A percentile compares a stretch with the other conserved stretches of the same genome.
Conservation (phyloP, 2,797 vertebrate species). For the Mus caroli region DNA sequence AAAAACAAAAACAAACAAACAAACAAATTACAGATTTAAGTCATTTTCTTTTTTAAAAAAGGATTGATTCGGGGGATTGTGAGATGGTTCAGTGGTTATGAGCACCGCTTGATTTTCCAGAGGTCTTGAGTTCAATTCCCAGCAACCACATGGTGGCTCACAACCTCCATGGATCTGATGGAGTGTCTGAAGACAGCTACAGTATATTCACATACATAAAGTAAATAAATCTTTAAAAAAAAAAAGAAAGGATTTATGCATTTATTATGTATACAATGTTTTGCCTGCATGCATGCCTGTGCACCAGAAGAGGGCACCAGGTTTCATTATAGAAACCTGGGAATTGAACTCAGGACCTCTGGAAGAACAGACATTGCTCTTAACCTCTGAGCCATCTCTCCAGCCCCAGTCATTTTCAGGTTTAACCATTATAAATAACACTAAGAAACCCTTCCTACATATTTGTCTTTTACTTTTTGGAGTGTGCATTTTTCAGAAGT, state of each 20-base stretch:
- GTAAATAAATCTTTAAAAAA: too few species aligned
- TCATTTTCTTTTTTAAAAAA: conserved; percentile 16
- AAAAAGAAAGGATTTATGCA: too few species aligned
- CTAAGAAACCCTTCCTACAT: conserved; percentile 24
- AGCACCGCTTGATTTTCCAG: too few species aligned
- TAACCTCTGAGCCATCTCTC: background rate
- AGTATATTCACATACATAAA: too few species aligned
- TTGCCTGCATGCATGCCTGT: background rate
- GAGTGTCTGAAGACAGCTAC: too few species aligned
- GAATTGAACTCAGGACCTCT: background rate
- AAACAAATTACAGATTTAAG: background rate
- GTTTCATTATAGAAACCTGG: background rate
- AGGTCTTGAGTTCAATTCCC: too few species aligned
- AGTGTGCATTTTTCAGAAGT: conserved; percentile 44
- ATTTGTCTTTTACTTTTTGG: conserved; percentile 27
- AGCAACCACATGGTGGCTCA: too few species aligned
- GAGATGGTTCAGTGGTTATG: too few species aligned
- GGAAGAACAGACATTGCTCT: background rate
- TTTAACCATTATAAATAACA: conserved; percentile 13
- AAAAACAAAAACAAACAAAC: too few species aligned
- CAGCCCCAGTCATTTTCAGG: background rate
- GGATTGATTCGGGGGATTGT: background rate
- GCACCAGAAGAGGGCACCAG: background rate
- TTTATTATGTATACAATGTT: background rate
- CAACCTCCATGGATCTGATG: too few species aligned